Evolutionary conservation across 2,797 vertebrate species (phyloP).

Genomic region (Glossophaga mutica): DNA sequence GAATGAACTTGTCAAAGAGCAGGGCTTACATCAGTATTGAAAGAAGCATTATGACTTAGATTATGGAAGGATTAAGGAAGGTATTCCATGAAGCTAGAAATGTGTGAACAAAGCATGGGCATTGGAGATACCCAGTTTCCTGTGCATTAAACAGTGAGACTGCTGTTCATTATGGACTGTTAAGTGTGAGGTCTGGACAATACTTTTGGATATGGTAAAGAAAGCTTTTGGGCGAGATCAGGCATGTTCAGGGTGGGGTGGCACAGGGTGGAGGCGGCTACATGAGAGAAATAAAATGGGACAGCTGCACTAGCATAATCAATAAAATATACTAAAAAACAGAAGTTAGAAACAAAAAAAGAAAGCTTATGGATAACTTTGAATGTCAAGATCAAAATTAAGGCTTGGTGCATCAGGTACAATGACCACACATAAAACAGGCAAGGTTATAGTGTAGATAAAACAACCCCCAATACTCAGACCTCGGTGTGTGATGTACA

Average conservation of each 20-base stretch:
- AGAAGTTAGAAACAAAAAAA: neutral
- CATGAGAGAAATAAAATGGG: too few species aligned
- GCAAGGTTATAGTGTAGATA: neutral
- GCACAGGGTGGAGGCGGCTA: too few species aligned
- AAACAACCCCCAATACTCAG: neutral
- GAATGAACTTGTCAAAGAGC: neutral
- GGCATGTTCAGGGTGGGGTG: too few species aligned
- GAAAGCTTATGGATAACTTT: neutral
- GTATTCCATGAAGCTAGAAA: neutral
- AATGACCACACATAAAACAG: neutral
- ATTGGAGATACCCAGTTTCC: neutral
- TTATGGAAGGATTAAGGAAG: neutral
- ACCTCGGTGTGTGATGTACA: neutral
- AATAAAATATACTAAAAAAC: too few species aligned
- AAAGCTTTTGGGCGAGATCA: neutral
- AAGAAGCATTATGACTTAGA: neutral
- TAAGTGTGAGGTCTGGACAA: neutral
- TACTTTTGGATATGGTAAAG: neutral
- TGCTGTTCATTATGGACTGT: neutral
- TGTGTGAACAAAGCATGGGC: neutral
- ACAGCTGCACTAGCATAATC: too few species aligned
- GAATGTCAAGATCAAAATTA: constrained; percentile 7
- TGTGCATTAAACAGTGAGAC: neutral
- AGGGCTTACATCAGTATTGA: neutral
- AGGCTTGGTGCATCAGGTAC: neutral